Base-by-base conservation (phyloP, 1,140 invertebrate species). In the Oncopodura yosiiana region DNA sequence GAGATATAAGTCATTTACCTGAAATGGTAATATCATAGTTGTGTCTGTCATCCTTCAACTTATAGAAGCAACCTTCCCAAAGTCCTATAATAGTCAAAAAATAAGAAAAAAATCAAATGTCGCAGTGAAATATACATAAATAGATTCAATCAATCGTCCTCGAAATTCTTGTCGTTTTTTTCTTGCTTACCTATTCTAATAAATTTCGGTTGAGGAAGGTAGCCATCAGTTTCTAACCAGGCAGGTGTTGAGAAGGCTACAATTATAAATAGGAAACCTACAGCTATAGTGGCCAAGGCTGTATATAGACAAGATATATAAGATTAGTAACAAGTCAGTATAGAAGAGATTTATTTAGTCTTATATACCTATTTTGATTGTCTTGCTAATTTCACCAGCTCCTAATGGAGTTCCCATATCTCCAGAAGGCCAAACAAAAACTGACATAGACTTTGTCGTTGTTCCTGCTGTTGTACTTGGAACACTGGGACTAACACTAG, bases 41-140 rank as follows among this genome's bases (percentile, higher is more conserved):
- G 67, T 89, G 86, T 57, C 78, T 74, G 9, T 82, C 78, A 66
- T 92, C 87, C 70, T 82, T 75, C 68, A 92, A 91, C 27, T 82
- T 77, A 62, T 82, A 76, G 58, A 94, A 89, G 69, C 91, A 94
- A 1, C 91, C 87, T 69, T 89, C 80, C 91, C 91, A 94, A n/a
- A 94, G 72, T 41, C 91, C 91, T 89, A 68, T 37, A 78, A 78
- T 46, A 61, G 18, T 19, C 24, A 11, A 18, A 38, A 30, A 59
- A 30, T 16, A 29, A 46, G n/a, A 23, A 14, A n/a, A 45, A 16
- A 32, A 34, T n/a, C 18, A 27, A 43, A 44, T 44, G 9, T 26
- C 24, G 6, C 41, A 46, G 3, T 29, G 27, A 23, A 21, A 49
- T n/a, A 14, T 12, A 16, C 16, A 54, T 6, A n/a, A 34, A 46